Conservation (phyloP, 2,888 invertebrate genomes). For the Drosophila antonietae region DNA sequence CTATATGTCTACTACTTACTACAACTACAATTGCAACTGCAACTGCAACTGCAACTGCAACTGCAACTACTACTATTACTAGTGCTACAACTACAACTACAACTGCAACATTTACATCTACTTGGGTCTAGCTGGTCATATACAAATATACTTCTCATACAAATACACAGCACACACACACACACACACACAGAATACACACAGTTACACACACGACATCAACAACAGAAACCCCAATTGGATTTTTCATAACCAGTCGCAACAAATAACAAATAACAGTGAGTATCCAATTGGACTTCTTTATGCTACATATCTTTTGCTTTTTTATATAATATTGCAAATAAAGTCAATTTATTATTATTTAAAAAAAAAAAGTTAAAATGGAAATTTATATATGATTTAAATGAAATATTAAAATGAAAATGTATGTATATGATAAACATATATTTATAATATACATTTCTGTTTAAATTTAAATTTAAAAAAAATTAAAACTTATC, state of each 20-base stretch:
- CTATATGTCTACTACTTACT: constrained; percentile 74
- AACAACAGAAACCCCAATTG: constrained; percentile 23
- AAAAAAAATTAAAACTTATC: too few relatives aligned
- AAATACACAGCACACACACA: constrained; percentile 15
- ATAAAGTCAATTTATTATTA: not conserved
- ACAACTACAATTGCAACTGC: constrained; percentile 44
- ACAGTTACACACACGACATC: constrained; percentile 6
- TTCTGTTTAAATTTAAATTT: too few relatives aligned
- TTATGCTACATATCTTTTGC: not conserved
- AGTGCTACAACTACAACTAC: constrained; percentile 22
- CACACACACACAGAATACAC: constrained; percentile 6
- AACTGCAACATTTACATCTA: constrained; percentile 50
- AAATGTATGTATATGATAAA: too few relatives aligned
- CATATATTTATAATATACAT: too few relatives aligned
- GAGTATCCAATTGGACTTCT: constrained; percentile 36
- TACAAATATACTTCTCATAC: constrained; percentile 31
- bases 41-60: constrained; percentile 33
- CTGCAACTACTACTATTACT: constrained; percentile 35
- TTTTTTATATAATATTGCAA: not conserved
- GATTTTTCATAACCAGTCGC: constrained; percentile 56
- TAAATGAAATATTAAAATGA: too few relatives aligned
- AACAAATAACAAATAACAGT: constrained; percentile 53
- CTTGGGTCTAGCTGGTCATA: constrained; percentile 58
- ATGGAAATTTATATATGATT: not conserved
- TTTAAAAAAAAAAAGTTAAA: not conserved